Conservation (phyloP, 2,888 invertebrate genomes). For the Timandra comae region DNA sequence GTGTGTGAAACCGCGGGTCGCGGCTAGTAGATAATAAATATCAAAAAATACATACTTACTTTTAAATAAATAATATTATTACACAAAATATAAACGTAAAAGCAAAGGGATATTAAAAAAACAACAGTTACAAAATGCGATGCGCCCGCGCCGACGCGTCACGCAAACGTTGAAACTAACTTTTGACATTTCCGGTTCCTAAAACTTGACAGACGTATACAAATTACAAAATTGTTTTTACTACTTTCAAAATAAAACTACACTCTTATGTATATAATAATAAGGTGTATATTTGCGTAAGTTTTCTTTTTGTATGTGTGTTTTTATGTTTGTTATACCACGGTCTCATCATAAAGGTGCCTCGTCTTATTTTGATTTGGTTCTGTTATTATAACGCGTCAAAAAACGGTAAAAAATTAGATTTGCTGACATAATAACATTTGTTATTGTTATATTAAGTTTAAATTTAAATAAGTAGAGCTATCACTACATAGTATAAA, state of each 20-base stretch:
- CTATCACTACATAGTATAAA: too few relatives aligned
- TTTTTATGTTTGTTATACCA: conserved; percentile 21
- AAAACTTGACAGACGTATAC: conserved; percentile 45
- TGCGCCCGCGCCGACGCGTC: conserved; percentile 33
- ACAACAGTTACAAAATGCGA: conserved; percentile 31
- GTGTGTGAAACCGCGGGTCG: too few relatives aligned
- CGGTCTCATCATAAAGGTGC: conserved; percentile 37
- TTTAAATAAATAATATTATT: too few relatives aligned
- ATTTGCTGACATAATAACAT: too few relatives aligned
- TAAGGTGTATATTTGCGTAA: conserved; percentile 17
- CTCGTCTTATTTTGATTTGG: conserved; percentile 54
- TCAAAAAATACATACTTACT: too few relatives aligned
- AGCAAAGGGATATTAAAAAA: conserved; percentile 18
- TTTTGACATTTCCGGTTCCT: conserved; percentile 62
- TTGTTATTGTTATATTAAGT: too few relatives aligned
- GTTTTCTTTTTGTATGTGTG: conserved; percentile 1
- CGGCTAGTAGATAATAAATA: too few relatives aligned
- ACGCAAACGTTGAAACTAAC: conserved; percentile 54
- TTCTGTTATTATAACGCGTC: conserved; percentile 43
- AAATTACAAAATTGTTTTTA: conserved; percentile 16
- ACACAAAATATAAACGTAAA: too few relatives aligned
- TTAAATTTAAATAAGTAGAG: too few relatives aligned
- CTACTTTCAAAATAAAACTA: background rate
- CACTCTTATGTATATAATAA: conserved; percentile 9
- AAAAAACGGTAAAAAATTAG: conserved; percentile 29